These are phyloP conservation scores for Mesitornis unicolor DNA, from an alignment of 2,113 vertebrate genomes.

Conservation along the genomic window DNA sequence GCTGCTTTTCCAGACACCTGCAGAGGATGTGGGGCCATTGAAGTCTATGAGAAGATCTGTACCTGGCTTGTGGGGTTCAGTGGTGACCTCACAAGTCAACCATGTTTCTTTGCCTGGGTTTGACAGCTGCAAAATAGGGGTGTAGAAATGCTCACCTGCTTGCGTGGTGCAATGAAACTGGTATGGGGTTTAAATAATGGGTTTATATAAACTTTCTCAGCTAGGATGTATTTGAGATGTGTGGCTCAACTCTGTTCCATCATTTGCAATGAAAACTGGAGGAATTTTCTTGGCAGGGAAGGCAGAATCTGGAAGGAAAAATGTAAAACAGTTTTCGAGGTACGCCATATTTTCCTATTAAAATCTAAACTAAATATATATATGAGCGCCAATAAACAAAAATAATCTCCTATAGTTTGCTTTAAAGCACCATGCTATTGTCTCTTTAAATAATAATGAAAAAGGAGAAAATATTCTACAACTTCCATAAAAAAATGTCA, in stretches of 20 bases:
- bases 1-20: neutral
- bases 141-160: neutral
- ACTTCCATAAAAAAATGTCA: slow-evolving; percentile 76
- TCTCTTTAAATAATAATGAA: slow-evolving; percentile 73
- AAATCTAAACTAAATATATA: slow-evolving; percentile 42
- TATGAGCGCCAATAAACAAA: slow-evolving; percentile 50
- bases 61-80: neutral
- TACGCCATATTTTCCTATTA: neutral
- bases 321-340: neutral
- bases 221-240: neutral
- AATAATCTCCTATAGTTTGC: slow-evolving; percentile 3
- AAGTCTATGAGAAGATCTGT: neutral
- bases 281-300: neutral
- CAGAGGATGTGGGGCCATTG: rapidly evolving
- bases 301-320: neutral
- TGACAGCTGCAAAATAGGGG: neutral
- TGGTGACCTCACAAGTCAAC: neutral
- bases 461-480: slow-evolving; percentile 57
- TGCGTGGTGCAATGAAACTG: rapidly evolving
- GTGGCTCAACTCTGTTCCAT: neutral
- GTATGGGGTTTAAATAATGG: neutral
- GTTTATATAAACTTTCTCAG: neutral
- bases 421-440: slow-evolving; percentile 41
- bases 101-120: neutral
- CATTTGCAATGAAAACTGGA: neutral